Evolutionary conservation across 2,797 vertebrate genomes (phyloP).

Genomic region (Fratercula arctica): DNA sequence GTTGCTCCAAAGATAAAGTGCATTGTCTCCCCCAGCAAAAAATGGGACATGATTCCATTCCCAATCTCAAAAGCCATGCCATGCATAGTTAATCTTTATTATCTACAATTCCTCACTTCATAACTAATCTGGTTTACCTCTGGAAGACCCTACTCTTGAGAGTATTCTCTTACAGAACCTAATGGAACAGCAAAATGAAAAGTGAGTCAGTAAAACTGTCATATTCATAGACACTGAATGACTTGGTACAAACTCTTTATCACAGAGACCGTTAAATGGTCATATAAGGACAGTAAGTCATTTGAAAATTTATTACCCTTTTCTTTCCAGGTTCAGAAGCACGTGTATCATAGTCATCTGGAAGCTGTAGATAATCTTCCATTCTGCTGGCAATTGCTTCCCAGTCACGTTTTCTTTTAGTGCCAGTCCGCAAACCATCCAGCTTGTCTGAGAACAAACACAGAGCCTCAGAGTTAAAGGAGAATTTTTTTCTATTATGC

Average conservation of each 20-base stretch:
- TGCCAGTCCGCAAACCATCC: constrained; percentile 90
- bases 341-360: constrained; percentile 96
- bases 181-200: background rate
- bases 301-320: constrained; percentile 84
- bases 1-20: background rate
- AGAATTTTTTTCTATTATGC: constrained; percentile 9
- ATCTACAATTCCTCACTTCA: background rate
- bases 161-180: background rate
- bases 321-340: constrained; percentile 97
- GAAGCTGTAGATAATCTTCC: constrained; percentile 97
- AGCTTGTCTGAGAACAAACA: constrained; percentile 92
- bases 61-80: background rate
- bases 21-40: background rate
- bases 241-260: background rate
- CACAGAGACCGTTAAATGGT: background rate
- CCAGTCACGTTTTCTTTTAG: constrained; percentile 93
- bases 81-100: background rate
- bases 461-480: constrained; percentile 76
- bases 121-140: background rate
- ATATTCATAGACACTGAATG: background rate
- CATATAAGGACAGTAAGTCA: background rate
- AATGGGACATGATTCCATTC: background rate
- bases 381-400: constrained; percentile 86
- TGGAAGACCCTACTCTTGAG: background rate
- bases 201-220: background rate